Conservation (phyloP, 2,888 invertebrate species). For the Erebia aethiops region DNA sequence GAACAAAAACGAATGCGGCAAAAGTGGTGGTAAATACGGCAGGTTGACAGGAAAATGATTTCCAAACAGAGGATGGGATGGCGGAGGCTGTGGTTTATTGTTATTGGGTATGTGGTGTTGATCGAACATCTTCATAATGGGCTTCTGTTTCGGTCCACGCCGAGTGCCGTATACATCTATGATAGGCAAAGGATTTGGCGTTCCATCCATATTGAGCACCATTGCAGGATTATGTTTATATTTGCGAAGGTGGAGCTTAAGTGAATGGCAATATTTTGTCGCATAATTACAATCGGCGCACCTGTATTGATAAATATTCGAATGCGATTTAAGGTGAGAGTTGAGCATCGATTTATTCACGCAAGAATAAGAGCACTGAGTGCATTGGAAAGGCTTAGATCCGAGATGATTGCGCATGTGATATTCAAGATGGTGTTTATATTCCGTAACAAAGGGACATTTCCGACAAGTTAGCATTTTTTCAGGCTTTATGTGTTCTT, state of each 20-base stretch:
- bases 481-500: conserved; percentile 95
- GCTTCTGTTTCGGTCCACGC: conserved; percentile 90
- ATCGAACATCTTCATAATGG: conserved; percentile 68
- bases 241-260: conserved; percentile 97
- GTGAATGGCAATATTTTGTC: conserved; percentile 98
- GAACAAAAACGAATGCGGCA: conserved; percentile 76
- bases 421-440: conserved; percentile 99
- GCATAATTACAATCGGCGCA: conserved; percentile 97
- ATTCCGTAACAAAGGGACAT: conserved; percentile 98
- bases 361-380: conserved; percentile 93
- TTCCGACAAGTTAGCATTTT: conserved; percentile 94
- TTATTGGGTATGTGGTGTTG: conserved; percentile 60
- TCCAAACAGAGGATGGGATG: conserved; percentile 70
- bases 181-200: conserved; percentile 92
- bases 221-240: conserved; percentile 95
- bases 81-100: conserved; percentile 57
- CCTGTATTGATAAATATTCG: conserved; percentile 94
- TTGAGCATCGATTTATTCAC: conserved; percentile 99
- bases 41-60: conserved; percentile 74
- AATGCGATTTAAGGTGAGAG: conserved; percentile 98
- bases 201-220: conserved; percentile 94
- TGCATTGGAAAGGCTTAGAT: conserved; percentile 97
- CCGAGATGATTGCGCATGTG: conserved; percentile 97
- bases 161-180: conserved; percentile 96
- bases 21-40: conserved; percentile 73